A percentile compares a stretch with the other conserved stretches of the same genome.
Evolutionary conservation across 1,140 invertebrate genomes (phyloP).

Genomic region (Batillaria attramentaria): DNA sequence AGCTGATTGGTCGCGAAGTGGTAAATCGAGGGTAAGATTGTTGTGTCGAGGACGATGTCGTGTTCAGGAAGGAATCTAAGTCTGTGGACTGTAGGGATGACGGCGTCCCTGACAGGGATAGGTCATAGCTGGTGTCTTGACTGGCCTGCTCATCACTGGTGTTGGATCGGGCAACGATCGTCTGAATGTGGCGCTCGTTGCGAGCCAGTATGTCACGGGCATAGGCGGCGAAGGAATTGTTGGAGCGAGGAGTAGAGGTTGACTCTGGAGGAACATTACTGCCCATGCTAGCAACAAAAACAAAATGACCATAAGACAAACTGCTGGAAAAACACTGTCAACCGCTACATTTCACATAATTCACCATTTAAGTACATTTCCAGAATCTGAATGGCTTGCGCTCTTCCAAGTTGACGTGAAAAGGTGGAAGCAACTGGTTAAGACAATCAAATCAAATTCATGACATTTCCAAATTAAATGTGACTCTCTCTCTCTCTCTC

Average conservation of each 20-base stretch:
- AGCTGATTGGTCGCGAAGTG: constrained; percentile 37
- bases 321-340: background rate
- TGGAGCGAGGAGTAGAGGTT: background rate
- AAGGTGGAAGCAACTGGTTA: too few relatives aligned
- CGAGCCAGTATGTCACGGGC: constrained; percentile 39
- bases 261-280: background rate
- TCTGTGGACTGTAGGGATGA: constrained; percentile 27
- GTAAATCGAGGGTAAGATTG: background rate
- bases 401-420: too few relatives aligned
- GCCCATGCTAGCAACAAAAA: background rate
- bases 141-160: constrained; percentile 3
- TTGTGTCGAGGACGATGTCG: constrained; percentile 3
- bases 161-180: background rate
- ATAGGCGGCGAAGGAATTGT: constrained; percentile 35
- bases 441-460: too few relatives aligned
- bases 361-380: background rate
- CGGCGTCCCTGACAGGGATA: background rate
- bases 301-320: too few relatives aligned
- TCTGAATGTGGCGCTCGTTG: constrained; percentile 34
- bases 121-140: background rate
- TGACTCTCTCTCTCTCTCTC: too few relatives aligned
- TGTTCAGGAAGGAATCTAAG: constrained; percentile 26
- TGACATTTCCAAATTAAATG: too few relatives aligned
- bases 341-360: background rate
- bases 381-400: background rate